A percentile compares a stretch with the other conserved stretches of the same genome.
These are phyloP conservation scores for Naso thynnoides DNA, from an alignment of 2,797 vertebrate genomes.

Conservation along the genomic window DNA sequence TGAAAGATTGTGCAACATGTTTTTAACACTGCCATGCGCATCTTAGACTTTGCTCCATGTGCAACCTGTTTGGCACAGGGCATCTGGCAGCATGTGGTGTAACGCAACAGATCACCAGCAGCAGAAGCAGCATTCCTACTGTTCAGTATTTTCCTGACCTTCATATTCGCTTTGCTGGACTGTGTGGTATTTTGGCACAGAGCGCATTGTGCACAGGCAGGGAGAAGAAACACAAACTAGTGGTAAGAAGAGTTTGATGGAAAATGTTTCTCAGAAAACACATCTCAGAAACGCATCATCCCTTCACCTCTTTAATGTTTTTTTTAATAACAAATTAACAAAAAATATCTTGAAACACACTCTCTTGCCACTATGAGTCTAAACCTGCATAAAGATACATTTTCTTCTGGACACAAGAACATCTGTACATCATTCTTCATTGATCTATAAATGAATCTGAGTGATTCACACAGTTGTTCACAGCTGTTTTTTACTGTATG, in stretches of 20 bases:
- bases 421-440: neutral
- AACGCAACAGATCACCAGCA: slow-evolving; percentile 4
- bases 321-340: neutral
- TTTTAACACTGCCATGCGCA: slow-evolving; percentile 27
- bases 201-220: neutral
- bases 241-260: neutral
- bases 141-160: neutral
- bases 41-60: slow-evolving; percentile 14
- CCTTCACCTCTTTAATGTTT: neutral
- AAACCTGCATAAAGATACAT: too few species aligned
- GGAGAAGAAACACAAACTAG: neutral
- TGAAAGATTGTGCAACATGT: slow-evolving; percentile 11
- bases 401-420: neutral
- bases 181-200: neutral
- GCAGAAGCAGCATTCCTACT: neutral
- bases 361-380: too few species aligned
- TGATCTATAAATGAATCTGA: neutral
- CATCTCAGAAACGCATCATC: neutral
- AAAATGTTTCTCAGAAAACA: neutral
- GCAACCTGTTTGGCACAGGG: slow-evolving; percentile 28
- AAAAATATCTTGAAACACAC: neutral
- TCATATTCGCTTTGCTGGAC: neutral
- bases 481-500: slow-evolving; percentile 1
- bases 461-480: neutral
- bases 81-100: slow-evolving; percentile 43